Evolutionary conservation across 2,113 vertebrate species (phyloP), one percentile per base, ranked within the genome.

Genomic region (Cyprinodon brontotheroides): DNA sequence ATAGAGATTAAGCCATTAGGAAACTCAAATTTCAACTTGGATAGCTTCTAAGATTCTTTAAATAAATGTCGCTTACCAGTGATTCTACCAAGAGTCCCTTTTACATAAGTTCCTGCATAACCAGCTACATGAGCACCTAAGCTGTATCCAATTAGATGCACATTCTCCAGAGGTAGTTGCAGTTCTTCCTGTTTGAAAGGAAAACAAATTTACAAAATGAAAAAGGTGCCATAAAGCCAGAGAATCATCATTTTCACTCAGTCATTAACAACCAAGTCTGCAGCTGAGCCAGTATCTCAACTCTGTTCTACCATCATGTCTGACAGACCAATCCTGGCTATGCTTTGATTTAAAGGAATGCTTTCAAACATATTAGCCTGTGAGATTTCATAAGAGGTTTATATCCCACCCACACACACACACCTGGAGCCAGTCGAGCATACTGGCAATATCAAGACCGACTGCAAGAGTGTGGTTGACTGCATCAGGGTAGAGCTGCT

Each of bases 71-170:
- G 74, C 90, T 87, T 88, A 96, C 98, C 98, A 50, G 97, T 99
- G 79, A 99, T 99, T 72, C 98, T 95, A 75, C 97, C 97, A 41
- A 99, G 88, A 0, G 77, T 96, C 14, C 97, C 97, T 0, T 37
- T 89, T 14, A 95, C 95, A 0, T 94, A 94, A 11, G 94, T 97
- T 3, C 98, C 98, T 1, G 96, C 94, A 0, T 94, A 99, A n/a
- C 98, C 98, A 0, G 98, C 98, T 0, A 97, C 96, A 0, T 99
- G 98, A 1, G 98, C 98, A 0, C 98, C 98, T 2, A 99, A 93
- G 88, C 98, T 99, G 88, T 99, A 99, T 75, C 98, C 98, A 0
- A 99, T 98, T 82, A 99, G 89, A 81, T 99, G 98, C 59, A 98
- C 95, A 0, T 96, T 95, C 65, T 90, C 40, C 0, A 97, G 91